Conservation (phyloP, 2,113 vertebrate species). For the Nothocercus julius region DNA sequence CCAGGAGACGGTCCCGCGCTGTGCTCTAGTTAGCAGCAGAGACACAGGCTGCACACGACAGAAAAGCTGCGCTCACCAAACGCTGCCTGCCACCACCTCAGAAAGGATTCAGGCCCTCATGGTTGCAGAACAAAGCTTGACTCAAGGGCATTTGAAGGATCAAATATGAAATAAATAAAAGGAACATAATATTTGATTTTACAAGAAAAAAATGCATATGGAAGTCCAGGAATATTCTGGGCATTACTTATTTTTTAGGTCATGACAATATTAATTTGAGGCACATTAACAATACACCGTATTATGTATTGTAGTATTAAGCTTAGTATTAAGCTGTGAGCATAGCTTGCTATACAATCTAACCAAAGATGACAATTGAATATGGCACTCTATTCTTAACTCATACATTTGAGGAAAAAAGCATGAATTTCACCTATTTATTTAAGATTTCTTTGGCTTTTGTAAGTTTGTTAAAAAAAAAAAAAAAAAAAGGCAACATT, state of each 20-base stretch:
- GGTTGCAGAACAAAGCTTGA: constrained; percentile 46
- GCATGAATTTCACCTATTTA: neutral
- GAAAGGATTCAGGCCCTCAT: constrained; percentile 16
- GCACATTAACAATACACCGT: neutral
- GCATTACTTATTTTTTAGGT: neutral
- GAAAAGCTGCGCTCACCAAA: constrained; percentile 28
- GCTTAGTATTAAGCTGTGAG: neutral
- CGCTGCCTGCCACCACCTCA: constrained; percentile 31
- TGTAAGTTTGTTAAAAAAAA: neutral
- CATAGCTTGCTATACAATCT: neutral
- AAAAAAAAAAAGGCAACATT: neutral
- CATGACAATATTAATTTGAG: neutral
- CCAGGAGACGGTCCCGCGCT: neutral
- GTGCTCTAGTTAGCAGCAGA: constrained; percentile 6
- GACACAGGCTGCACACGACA: neutral
- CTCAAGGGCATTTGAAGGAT: constrained; percentile 37
- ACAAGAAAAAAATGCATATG: neutral
- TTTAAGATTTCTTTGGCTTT: neutral
- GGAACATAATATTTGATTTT: neutral
- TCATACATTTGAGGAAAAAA: neutral
- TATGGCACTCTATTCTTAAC: neutral
- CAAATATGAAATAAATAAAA: constrained; percentile 39
- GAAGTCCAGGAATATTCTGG: neutral
- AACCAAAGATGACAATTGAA: neutral
- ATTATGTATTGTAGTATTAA: neutral